Base-by-base conservation (phyloP, 2,113 vertebrate genomes). In the Sarotherodon lohbergeri region DNA sequence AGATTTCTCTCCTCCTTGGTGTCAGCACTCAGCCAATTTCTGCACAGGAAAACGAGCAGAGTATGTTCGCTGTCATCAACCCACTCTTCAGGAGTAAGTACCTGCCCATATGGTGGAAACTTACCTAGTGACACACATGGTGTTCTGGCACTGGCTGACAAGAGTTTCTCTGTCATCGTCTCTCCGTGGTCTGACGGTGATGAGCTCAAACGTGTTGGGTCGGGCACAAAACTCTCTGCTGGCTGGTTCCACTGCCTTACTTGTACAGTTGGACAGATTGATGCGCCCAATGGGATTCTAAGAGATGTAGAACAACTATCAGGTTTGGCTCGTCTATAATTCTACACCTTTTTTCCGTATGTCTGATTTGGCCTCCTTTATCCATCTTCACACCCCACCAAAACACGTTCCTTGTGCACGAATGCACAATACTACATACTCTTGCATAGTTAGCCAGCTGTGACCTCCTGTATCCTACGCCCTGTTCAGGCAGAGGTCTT, bases 11-110 rank as follows among this genome's bases (percentile, higher is more conserved):
- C 99, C 1, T 98, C 98, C 87, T 99, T 99, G 4, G 98, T 99
- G 93, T 99, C 99, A 2, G 99, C 98, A n/a, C 98, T 98, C 46
- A 99, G 95, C 99, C 98, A 99, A 95, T 99, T 98, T 93, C 99
- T 98, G 93, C 22, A 83, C n/a, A 71, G 22, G 39, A 27, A 88
- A 10, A 87, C 8, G 68, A 46, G 32, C n/a, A 6, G 14, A 1
- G 27, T 3, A 16, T 17, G 71, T 19, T 19, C 9, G 3, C 43
- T 12, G 5, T 50, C 17, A 57, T 13, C 3, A 1, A 41, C 0
- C 27, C 27, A 9, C 56, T 29, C 27, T 1, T 10, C 59, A 63
- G 14, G 57, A 61, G 16, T 1, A 10, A 19, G 19, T 10, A 22
- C 3, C 29, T 39, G 76, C 22, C 13, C 3, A 48, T 13, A 29